phyloP scores from a whole-genome alignment of 1,140 invertebrate genomes.

The Ridgeia piscesae region DNA sequence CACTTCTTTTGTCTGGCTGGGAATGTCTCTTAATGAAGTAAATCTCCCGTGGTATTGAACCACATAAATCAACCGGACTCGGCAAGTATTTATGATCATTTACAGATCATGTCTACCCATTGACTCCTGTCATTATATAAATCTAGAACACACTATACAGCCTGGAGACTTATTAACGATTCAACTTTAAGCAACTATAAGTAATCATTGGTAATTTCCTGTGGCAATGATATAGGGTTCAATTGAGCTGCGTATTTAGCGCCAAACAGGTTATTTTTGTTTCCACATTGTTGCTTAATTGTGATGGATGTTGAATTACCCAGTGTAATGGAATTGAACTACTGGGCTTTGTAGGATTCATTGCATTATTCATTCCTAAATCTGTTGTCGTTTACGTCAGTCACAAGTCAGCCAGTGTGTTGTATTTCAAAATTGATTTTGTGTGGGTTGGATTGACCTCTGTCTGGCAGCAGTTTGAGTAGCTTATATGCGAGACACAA shows the following conservation, averaged over 20 bases:
- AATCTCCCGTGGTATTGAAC: background rate
- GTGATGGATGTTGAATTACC: background rate
- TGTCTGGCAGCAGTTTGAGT: background rate
- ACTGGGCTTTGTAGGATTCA: background rate
- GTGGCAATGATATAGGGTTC: background rate
- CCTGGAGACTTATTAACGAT: background rate
- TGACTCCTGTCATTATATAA: background rate
- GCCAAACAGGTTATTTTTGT: background rate
- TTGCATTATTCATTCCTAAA: background rate
- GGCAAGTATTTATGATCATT: background rate
- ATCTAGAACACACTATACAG: background rate
- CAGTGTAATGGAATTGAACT: background rate
- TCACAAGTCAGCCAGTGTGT: background rate
- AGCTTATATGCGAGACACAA: background rate
- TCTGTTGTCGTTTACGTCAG: background rate
- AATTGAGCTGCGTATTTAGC: background rate
- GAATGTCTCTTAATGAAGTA: background rate
- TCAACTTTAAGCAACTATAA: background rate
- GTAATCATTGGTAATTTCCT: background rate
- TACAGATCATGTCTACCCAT: background rate
- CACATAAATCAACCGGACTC: background rate
- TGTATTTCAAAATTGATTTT: background rate
- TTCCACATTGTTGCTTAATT: background rate
- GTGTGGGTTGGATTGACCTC: background rate
- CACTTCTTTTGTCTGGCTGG: too few species aligned